Evolutionary conservation across 2,113 vertebrate genomes (phyloP).

Genomic region (Percopsis transmontana): DNA sequence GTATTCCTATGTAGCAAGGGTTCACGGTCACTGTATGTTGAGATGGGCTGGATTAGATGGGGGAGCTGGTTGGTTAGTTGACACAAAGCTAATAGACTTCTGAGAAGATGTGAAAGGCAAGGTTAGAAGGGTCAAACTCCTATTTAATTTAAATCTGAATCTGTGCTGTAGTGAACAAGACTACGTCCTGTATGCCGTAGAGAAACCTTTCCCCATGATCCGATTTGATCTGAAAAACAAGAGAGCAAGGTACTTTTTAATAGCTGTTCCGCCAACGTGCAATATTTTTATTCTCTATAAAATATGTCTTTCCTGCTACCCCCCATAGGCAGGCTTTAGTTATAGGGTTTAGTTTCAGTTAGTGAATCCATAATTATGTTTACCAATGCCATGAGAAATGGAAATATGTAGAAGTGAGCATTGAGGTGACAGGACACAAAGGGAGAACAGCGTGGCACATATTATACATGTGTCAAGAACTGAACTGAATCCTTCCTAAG

Average conservation of each 20-base stretch:
- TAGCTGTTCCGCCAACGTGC: constrained; percentile 17
- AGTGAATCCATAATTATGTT: constrained; percentile 13
- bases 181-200: constrained; percentile 27
- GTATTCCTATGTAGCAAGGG: constrained; percentile 20
- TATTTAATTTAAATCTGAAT: constrained; percentile 62
- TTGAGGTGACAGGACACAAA: constrained; percentile 37
- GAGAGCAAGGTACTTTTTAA: constrained; percentile 41
- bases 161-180: constrained; percentile 38
- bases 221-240: constrained; percentile 38
- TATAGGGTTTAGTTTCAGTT: constrained; percentile 24
- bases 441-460: background rate
- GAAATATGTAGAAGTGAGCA: constrained; percentile 33
- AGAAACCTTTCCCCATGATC: constrained; percentile 14
- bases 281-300: constrained; percentile 33
- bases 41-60: background rate
- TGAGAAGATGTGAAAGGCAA: constrained; percentile 42
- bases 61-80: constrained; percentile 44
- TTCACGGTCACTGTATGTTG: constrained; percentile 55
- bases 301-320: constrained; percentile 16
- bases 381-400: constrained; percentile 27
- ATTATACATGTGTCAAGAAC: constrained; percentile 11
- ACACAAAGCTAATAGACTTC: constrained; percentile 33
- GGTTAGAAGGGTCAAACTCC: constrained; percentile 56
- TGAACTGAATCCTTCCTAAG: constrained; percentile 44
- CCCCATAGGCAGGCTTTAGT: background rate